Conservation (phyloP, 2,888 invertebrate species). For the Scrobipalpa atriplicella region DNA sequence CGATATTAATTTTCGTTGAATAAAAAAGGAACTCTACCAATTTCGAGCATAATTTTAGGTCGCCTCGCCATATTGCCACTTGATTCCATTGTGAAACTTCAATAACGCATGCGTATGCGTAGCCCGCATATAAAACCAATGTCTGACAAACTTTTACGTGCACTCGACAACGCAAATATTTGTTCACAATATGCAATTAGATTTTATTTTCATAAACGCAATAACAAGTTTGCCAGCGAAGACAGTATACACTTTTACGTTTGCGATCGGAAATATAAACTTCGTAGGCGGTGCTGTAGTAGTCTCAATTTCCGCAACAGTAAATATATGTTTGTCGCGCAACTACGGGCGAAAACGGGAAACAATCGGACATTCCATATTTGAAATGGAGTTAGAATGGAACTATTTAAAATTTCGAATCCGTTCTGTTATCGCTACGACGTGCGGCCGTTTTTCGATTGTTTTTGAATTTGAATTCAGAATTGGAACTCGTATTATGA, state of each 20-base stretch:
- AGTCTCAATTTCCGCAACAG: constrained; percentile 5
- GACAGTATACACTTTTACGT: constrained; percentile 7
- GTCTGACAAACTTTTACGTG: constrained; percentile 37
- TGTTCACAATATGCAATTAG: constrained; percentile 9
- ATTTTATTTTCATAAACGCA: constrained; percentile 26
- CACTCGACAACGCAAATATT: constrained; percentile 13
- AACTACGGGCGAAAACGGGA: constrained; percentile 79
- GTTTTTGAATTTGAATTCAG: constrained; percentile 47
- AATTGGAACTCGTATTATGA: constrained; percentile 47
- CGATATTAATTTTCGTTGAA: constrained; percentile 12
- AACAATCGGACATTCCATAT: constrained; percentile 79
- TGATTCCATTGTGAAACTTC: constrained; percentile 76
- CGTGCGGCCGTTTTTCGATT: constrained; percentile 38
- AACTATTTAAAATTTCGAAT: constrained; percentile 83
- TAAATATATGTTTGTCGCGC: constrained; percentile 27
- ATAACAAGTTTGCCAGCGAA: constrained; percentile 22
- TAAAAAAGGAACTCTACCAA: constrained; percentile 51
- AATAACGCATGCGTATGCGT: constrained; percentile 64
- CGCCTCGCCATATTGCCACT: constrained; percentile 62
- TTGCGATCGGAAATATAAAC: not conserved
- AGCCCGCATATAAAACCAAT: constrained; percentile 77
- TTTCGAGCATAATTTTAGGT: constrained; percentile 53
- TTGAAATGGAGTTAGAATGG: constrained; percentile 75
- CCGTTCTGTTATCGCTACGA: constrained; percentile 77
- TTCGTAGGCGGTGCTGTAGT: not conserved